Base-by-base conservation (phyloP, 2,888 invertebrate species). In the Conus canariensis region DNA sequence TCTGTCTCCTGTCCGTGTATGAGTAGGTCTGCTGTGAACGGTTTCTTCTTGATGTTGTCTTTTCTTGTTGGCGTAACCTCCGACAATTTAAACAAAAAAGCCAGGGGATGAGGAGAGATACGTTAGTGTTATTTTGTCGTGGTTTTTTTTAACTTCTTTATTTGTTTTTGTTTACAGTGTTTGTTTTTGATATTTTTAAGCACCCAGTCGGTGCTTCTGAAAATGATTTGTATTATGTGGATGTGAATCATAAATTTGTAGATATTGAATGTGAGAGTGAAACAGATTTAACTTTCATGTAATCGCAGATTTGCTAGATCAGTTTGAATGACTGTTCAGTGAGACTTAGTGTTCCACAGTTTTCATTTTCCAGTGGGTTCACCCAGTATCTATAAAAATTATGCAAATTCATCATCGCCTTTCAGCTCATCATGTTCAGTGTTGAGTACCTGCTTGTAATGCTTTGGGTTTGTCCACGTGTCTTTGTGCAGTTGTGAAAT, bases 261-360 rank as follows among this genome's bases (percentile, higher is more conserved):
- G n/a, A 19, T 0, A 8, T 19, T 22, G n/a, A 74, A 5, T 7
- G n/a, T 30, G n/a, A 74, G 9, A 25, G 74, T 74, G 74, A 74
- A 74, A 25, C 74, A 74, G 74, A n/a, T 74, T n/a, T 74, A 22
- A 74, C 74, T 74, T 19, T 74, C 74, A n/a, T 74, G 74, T n/a
- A 74, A 74, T 22, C 25, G 6, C 74, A n/a, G 16, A 22, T 74
- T 74, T n/a, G 9, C 74, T 74, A 25, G n/a, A 64, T 16, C 22
- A 74, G n/a, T 74, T 74, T 74, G n/a, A 45, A n/a, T 19, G 74
- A 74, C n/a, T 74, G 10, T 6, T 74, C 22, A 22, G 14, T 70
- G 16, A 74, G 74, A 5, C 9, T 74, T 74, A 8, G 5, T 74
- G 22, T 74, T n/a, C n/a, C 8, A 1, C 10, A n/a, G 1, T n/a